Evolutionary conservation across 2,797 vertebrate species (phyloP).

Genomic region (Chiloscyllium punctatum): DNA sequence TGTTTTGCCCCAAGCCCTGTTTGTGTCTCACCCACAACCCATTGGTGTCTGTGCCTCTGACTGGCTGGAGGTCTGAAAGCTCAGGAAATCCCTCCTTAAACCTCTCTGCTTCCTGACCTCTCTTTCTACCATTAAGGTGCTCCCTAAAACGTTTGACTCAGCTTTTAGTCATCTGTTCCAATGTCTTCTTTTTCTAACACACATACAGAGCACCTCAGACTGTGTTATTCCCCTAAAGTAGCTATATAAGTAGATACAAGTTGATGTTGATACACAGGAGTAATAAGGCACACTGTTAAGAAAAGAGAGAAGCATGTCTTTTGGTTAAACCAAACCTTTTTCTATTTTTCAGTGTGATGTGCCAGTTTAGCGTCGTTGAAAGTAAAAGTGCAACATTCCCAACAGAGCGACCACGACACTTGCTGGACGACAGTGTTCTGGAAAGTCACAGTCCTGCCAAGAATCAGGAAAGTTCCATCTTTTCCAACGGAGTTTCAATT

Average conservation of each 20-base stretch:
- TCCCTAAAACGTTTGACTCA: not conserved
- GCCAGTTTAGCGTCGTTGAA: conserved; percentile 83
- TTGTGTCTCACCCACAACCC: too few relatives aligned
- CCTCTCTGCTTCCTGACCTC: not conserved
- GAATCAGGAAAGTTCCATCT: conserved; percentile 55
- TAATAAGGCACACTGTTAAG: not conserved
- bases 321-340: not conserved
- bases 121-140: not conserved
- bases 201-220: not conserved
- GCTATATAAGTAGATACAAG: not conserved
- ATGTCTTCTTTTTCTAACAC: not conserved
- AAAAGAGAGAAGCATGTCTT: not conserved
- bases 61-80: not conserved
- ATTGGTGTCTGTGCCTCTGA: too few relatives aligned
- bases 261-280: not conserved
- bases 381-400: conserved; percentile 88
- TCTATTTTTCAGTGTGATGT: conserved; percentile 75
- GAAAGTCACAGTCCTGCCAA: conserved; percentile 81
- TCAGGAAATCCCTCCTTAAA: not conserved
- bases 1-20: too few relatives aligned
- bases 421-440: conserved; percentile 92
- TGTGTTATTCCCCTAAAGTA: not conserved
- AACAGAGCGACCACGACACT: conserved; percentile 79
- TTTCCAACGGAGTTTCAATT: conserved; percentile 77
- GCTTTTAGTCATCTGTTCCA: not conserved